Conservation (phyloP, 1,140 invertebrate genomes). For the Drosophila elegans region DNA sequence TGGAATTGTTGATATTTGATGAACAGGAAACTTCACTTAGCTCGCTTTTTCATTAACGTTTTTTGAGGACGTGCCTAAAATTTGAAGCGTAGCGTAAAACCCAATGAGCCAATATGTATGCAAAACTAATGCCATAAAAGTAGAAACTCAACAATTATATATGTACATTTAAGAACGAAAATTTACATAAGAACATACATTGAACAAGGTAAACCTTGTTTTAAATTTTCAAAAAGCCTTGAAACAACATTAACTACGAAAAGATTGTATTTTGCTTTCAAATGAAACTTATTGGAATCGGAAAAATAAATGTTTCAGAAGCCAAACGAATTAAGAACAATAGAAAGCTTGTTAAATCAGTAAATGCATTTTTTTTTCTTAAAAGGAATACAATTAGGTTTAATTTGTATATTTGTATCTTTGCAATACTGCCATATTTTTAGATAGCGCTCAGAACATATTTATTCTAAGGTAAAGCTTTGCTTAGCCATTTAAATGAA, state of each 20-base stretch:
- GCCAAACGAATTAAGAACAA: too few species aligned
- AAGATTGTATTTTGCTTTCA: conserved; percentile 1
- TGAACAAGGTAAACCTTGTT: too few species aligned
- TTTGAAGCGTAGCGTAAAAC: conserved; percentile 16
- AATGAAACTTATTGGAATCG: background rate
- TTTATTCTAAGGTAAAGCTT: too few species aligned
- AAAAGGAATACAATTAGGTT: background rate
- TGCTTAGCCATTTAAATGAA: too few species aligned
- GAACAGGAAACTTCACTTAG: conserved; percentile 39
- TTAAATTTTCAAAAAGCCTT: background rate
- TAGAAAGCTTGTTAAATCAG: too few species aligned
- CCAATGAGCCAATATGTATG: conserved; percentile 38
- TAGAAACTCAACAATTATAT: conserved; percentile 6
- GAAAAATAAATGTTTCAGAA: background rate
- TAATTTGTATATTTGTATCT: too few species aligned
- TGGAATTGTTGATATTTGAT: conserved; percentile 9
- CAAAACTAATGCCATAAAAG: background rate
- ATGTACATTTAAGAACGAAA: conserved; percentile 18
- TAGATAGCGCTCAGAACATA: too few species aligned
- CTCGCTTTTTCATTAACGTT: conserved; percentile 37
- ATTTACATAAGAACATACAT: conserved; percentile 17
- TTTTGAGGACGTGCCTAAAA: conserved; percentile 32
- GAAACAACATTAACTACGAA: background rate
- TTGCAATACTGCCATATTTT: too few species aligned
- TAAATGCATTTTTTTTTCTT: background rate